Evolutionary conservation across 2,888 invertebrate species (phyloP).

Genomic region (Matsumyia berberina): DNA sequence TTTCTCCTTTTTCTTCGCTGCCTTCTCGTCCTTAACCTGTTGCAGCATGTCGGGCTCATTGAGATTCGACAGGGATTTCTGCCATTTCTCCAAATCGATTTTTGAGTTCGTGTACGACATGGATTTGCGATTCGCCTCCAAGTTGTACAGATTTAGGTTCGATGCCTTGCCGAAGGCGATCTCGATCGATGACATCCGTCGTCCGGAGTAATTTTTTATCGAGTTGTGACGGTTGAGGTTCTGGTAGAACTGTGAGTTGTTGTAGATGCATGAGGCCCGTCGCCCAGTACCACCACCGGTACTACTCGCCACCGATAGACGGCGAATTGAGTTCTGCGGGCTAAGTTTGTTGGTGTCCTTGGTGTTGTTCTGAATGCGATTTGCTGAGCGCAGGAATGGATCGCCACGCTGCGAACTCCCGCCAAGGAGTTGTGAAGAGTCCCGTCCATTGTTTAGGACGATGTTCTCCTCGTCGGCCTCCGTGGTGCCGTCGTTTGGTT

Average conservation of each 20-base stretch:
- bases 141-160: constrained; percentile 82
- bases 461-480: constrained; percentile 86
- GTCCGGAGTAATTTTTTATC: constrained; percentile 81
- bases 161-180: constrained; percentile 84
- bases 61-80: constrained; percentile 82
- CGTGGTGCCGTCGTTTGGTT: constrained; percentile 84
- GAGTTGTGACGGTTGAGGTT: constrained; percentile 82
- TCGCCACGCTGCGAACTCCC: constrained; percentile 85
- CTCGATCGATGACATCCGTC: constrained; percentile 84
- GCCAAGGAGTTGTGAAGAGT: constrained; percentile 86
- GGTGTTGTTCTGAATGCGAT: constrained; percentile 91
- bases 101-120: constrained; percentile 83
- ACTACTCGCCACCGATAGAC: constrained; percentile 80
- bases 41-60: constrained; percentile 83
- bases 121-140: constrained; percentile 84
- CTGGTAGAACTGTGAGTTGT: constrained; percentile 83
- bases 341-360: constrained; percentile 88
- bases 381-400: constrained; percentile 86
- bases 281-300: constrained; percentile 79
- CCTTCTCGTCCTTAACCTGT: constrained; percentile 81
- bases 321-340: constrained; percentile 89
- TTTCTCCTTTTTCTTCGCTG: constrained; percentile 82
- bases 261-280: constrained; percentile 82
- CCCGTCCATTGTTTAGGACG: constrained; percentile 89
- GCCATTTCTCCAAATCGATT: constrained; percentile 83